Conservation (phyloP, 92 coral and sea anemone species). For the Galaxea fascicularis region DNA sequence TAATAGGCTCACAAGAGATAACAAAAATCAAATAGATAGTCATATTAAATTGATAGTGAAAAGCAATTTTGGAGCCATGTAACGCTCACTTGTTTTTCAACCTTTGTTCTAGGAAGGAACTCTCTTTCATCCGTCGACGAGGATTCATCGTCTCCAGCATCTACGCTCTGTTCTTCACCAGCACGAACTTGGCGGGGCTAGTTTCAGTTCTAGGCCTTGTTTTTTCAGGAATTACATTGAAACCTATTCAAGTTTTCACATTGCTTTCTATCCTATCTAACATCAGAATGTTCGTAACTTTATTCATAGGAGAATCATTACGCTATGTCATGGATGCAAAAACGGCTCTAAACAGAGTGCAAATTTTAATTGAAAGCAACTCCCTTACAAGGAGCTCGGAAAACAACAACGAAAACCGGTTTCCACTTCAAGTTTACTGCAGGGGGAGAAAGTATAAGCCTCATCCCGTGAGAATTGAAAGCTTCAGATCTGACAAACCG, state of each 20-base stretch:
- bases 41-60: too few species aligned
- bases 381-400: not conserved
- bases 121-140: constrained; percentile 11
- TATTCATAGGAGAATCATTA: constrained; percentile 12
- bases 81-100: not conserved
- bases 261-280: constrained; percentile 13
- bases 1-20: too few species aligned
- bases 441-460: not conserved
- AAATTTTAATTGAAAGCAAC: not conserved
- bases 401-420: not conserved
- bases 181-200: constrained; percentile 2
- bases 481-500: constrained; percentile 18
- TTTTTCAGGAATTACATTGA: not conserved
- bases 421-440: not conserved
- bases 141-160: constrained; percentile 14
- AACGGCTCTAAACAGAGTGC: constrained; percentile 18
- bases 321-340: constrained; percentile 4
- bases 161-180: constrained; percentile 19
- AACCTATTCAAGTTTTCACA: constrained; percentile 22
- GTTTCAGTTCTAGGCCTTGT: constrained; percentile 11
- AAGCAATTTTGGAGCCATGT: too few species aligned
- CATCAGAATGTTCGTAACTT: constrained; percentile 6
- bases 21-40: too few species aligned
- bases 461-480: constrained; percentile 3
- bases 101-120: constrained; percentile 30